Base-by-base conservation (phyloP, 2,888 invertebrate genomes). In the Scaeva pyrastri region DNA sequence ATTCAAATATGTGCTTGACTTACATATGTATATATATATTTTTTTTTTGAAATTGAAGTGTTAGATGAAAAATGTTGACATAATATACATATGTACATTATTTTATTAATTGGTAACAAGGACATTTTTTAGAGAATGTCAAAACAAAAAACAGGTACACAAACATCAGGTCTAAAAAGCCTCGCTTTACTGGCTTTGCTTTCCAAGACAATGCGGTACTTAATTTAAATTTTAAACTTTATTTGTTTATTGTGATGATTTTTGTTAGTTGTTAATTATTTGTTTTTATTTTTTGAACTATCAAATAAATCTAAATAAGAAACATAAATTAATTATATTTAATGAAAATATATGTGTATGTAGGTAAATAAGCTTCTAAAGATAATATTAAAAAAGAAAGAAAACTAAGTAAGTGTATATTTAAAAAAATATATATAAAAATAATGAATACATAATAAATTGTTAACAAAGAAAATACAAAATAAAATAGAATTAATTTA, bases 211-310 rank as follows among this genome's bases (percentile, higher is more conserved):
- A 60, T 50, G 11, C 8, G 66, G 14, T 76, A 64, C 14, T 52
- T 66, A 21, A 41, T 8, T 21, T 41, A 41, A 21, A 60, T 36
- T 36, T 26, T 58, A 60, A 26, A 60, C 11, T 62, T 41, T 73
- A 60, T 83, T 78, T 62, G 41, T 76, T 76, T 73, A 77, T 77
- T 85, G 85, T 85, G 85, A 85, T 85, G 85, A 85, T 85, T 80
- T 85, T 64, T 48, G 11, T 72, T 64, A 70, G 62, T 64, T 80
- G 70, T 70, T 60, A 74, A 52, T 12, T 21, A 48, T 62, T 39
- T 43, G 19, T 36, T 52, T 70, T n/a, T 68, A 21, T 16, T n/a
- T 71, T 43, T 41, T 48, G 16, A 50, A 66, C 36, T 64, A 78
- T 68, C 23, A 75, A 66, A 66, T 66, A 66, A 64, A 78, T 62